A percentile compares a stretch with the other conserved stretches of the same genome.
Conservation (phyloP, 2,113 vertebrate genomes). For the Piaya cayana region DNA sequence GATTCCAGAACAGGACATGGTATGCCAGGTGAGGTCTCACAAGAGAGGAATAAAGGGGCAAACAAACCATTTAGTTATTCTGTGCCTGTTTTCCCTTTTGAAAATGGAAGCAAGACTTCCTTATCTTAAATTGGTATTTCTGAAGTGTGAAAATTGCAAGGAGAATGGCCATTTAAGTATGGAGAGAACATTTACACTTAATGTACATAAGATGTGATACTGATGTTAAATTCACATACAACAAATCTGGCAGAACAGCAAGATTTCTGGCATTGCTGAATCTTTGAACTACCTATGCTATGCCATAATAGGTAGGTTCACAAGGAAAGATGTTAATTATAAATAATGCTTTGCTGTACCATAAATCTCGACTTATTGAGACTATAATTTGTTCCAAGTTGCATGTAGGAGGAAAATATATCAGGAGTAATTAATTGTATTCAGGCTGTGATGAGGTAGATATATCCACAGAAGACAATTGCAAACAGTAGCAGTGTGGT, state of each 20-base stretch:
- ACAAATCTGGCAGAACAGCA: background rate
- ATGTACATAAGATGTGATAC: background rate
- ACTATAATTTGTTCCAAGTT: constrained; percentile 67
- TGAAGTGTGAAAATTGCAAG: background rate
- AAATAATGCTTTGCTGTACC: constrained; percentile 58
- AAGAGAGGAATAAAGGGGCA: no score
- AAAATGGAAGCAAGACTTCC: background rate
- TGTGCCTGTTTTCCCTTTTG: background rate
- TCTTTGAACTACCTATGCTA: constrained; percentile 15
- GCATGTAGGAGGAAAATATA: constrained; percentile 69
- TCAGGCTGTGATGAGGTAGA: constrained; percentile 67
- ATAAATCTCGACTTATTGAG: constrained; percentile 69
- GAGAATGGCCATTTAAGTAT: background rate
- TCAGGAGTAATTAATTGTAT: constrained; percentile 76
- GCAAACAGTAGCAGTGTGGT: constrained; percentile 58
- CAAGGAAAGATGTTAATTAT: constrained; percentile 61
- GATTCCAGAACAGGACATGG: no score
- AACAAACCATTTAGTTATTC: background rate
- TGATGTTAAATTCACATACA: background rate
- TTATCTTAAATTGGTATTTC: background rate
- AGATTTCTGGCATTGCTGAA: background rate
- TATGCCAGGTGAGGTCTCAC: no score
- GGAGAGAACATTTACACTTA: background rate
- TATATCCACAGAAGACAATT: constrained; percentile 68
- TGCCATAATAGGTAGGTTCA: constrained; percentile 23